Conservation (phyloP, 2,888 invertebrate species). For the Drosophila neonasuta region DNA sequence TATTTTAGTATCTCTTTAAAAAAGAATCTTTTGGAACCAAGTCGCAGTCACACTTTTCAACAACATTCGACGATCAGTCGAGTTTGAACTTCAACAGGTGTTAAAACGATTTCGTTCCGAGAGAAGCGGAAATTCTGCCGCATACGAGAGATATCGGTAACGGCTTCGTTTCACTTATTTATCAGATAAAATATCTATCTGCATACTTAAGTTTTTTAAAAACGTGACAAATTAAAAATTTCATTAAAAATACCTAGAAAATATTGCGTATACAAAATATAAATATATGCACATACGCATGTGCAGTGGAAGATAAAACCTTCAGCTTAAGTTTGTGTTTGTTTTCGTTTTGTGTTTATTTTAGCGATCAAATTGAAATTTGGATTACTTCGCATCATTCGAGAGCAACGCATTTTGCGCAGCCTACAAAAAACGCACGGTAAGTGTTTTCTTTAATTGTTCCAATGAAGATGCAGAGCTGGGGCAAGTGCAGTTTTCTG, state of each 20-base stretch:
- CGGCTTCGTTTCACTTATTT: conserved; percentile 28
- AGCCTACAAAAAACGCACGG: conserved; percentile 30
- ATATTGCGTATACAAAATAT: conserved; percentile 19
- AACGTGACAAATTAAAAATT: conserved; percentile 39
- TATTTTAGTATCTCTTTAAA: background rate
- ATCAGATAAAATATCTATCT: conserved; percentile 24
- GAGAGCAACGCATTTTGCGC: conserved; percentile 45
- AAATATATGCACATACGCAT: conserved; percentile 22
- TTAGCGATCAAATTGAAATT: conserved; percentile 62
- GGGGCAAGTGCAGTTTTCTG: conserved; percentile 62
- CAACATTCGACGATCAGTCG: conserved; percentile 57
- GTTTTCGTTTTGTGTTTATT: conserved; percentile 70
- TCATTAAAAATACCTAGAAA: conserved; percentile 23
- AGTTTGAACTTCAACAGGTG: conserved; percentile 74
- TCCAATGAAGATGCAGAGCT: conserved; percentile 21
- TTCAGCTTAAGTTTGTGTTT: conserved; percentile 56
- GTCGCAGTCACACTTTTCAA: conserved; percentile 12
- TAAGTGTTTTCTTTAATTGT: conserved; percentile 28
- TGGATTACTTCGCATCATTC: conserved; percentile 65
- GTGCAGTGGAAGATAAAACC: conserved; percentile 43
- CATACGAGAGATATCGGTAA: conserved; percentile 59
- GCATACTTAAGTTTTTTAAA: conserved; percentile 12
- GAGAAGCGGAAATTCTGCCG: conserved; percentile 39
- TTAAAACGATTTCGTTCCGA: conserved; percentile 56
- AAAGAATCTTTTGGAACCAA: background rate